A percentile compares a stretch with the other conserved stretches of the same genome.
These are phyloP conservation scores for Megalonaias nervosa DNA, from an alignment of 1,140 invertebrate genomes.

Conservation along the genomic window DNA sequence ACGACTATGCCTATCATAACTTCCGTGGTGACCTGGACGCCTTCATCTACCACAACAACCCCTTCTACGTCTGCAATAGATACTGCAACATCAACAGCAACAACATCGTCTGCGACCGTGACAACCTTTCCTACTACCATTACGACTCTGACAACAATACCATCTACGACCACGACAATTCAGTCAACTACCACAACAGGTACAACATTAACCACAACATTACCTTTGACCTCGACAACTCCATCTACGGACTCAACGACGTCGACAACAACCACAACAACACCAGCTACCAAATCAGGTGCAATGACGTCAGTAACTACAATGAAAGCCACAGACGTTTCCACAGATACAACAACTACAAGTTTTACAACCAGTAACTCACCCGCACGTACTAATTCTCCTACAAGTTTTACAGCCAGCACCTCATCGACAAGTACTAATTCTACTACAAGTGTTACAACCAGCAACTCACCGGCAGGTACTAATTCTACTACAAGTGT, in stretches of 20 bases:
- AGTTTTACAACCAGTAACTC: too few species aligned
- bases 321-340: too few species aligned
- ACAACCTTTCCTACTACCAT: not conserved
- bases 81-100: not conserved
- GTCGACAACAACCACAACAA: slow-evolving; percentile 17
- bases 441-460: too few species aligned
- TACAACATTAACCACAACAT: slow-evolving; percentile 4
- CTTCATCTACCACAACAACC: not conserved
- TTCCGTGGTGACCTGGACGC: not conserved
- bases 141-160: not conserved
- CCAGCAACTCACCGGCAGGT: too few species aligned
- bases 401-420: too few species aligned
- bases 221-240: slow-evolving; percentile 1
- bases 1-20: not conserved
- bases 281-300: slow-evolving; percentile 14
- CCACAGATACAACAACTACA: too few species aligned
- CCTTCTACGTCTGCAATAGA: not conserved
- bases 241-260: slow-evolving; percentile 4
- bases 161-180: not conserved
- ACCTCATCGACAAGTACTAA: too few species aligned
- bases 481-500: too few species aligned
- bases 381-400: too few species aligned
- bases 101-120: not conserved
- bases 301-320: too few species aligned
- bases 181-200: slow-evolving; percentile 1